phyloP scores from a whole-genome alignment of 2,888 invertebrate species.

The Troglohyphantes excavatus region DNA sequence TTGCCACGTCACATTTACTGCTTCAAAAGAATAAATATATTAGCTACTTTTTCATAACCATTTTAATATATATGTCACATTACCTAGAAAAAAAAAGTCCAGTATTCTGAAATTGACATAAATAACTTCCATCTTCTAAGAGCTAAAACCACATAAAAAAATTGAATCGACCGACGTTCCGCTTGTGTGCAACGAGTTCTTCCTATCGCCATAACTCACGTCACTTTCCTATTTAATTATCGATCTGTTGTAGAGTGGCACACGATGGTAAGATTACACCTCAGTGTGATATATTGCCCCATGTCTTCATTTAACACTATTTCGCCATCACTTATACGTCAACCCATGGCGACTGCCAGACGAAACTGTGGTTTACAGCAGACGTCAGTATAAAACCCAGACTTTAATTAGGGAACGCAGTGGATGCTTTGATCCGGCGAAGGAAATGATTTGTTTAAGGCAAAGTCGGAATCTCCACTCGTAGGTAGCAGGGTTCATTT shows the following conservation, averaged over 20 bases:
- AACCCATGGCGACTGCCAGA: constrained; percentile 23
- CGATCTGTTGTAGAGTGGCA: constrained; percentile 23
- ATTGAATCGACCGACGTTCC: too few relatives aligned
- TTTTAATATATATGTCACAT: too few relatives aligned
- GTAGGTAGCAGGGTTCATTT: not conserved
- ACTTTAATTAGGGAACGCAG: constrained; percentile 28
- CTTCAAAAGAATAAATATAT: too few relatives aligned
- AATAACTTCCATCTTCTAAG: too few relatives aligned
- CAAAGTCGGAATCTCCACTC: not conserved
- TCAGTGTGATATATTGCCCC: not conserved
- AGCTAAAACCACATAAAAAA: too few relatives aligned
- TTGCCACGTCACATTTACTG: too few relatives aligned
- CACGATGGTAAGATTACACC: not conserved
- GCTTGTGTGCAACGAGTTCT: too few relatives aligned
- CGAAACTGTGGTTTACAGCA: not conserved
- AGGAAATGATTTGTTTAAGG: constrained; percentile 28
- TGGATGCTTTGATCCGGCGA: not conserved
- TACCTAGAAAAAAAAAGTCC: too few relatives aligned
- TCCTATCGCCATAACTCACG: too few relatives aligned
- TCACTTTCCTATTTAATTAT: constrained; percentile 18
- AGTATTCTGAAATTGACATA: too few relatives aligned
- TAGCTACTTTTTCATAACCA: too few relatives aligned
- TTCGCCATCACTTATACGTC: constrained; percentile 38
- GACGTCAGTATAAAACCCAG: constrained; percentile 1
- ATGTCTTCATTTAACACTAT: constrained; percentile 34